These are phyloP conservation scores for Troides helena DNA, from an alignment of 2,888 invertebrate species.

Conservation along the genomic window DNA sequence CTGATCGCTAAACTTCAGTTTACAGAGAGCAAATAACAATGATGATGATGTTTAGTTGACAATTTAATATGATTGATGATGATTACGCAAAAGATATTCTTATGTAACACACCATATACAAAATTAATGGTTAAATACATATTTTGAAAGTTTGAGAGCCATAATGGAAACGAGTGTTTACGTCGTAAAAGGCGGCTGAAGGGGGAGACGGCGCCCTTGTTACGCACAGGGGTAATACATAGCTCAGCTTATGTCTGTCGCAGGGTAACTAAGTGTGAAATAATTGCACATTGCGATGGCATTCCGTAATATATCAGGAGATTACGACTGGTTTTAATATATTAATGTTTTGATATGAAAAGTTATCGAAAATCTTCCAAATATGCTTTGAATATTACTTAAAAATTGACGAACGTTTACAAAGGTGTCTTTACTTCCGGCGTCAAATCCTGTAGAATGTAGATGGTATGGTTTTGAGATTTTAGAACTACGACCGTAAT, in stretches of 20 bases:
- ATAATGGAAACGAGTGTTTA: constrained; percentile 51
- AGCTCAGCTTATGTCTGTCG: constrained; percentile 37
- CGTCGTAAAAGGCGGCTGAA: constrained; percentile 70
- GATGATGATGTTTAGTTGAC: too few relatives aligned
- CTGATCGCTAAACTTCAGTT: too few relatives aligned
- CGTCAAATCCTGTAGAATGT: too few relatives aligned
- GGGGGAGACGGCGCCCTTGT: constrained; percentile 54
- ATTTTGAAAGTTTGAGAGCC: constrained; percentile 47
- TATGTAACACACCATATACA: too few relatives aligned
- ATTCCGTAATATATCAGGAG: constrained; percentile 8
- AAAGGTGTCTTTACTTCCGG: too few relatives aligned
- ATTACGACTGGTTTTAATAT: background rate
- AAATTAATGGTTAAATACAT: background rate
- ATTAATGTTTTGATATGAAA: background rate
- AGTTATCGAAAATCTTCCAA: background rate
- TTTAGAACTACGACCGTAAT: too few relatives aligned
- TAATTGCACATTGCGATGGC: constrained; percentile 33
- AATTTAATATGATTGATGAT: too few relatives aligned
- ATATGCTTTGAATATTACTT: background rate
- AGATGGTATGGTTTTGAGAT: too few relatives aligned
- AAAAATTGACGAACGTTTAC: too few relatives aligned
- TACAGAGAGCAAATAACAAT: too few relatives aligned
- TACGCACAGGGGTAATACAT: constrained; percentile 40
- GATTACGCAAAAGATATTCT: too few relatives aligned
- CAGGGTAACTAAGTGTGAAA: constrained; percentile 40